A percentile compares a stretch with the other conserved stretches of the same genome.
Conservation (phyloP, 2,888 invertebrate species). For the Chelonus formosanus region DNA sequence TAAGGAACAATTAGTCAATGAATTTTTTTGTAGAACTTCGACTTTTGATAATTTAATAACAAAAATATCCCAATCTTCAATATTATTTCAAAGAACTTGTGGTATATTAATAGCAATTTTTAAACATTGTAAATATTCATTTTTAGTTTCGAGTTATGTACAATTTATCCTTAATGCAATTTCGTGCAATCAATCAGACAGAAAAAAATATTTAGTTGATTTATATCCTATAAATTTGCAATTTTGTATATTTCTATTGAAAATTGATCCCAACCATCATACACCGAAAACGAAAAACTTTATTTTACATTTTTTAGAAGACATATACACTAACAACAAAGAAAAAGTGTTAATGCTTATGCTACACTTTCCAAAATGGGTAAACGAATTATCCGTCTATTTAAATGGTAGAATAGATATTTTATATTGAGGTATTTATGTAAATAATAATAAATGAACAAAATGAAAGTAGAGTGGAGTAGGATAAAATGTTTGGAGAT, state of each 20-base stretch:
- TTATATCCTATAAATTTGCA: slow-evolving; percentile 54
- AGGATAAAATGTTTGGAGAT: no score
- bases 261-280: slow-evolving; percentile 49
- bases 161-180: slow-evolving; percentile 27
- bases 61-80: no score
- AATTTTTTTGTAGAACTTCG: no score
- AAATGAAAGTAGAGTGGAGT: no score
- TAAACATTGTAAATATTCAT: slow-evolving; percentile 38
- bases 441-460: no score
- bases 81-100: no score
- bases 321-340: slow-evolving; percentile 43
- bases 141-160: background rate
- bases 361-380: slow-evolving; percentile 55
- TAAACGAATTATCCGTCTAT: slow-evolving; percentile 29
- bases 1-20: no score
- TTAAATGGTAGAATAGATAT: no score
- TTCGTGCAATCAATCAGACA: slow-evolving; percentile 48
- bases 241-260: slow-evolving; percentile 48
- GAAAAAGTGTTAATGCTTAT: slow-evolving; percentile 47
- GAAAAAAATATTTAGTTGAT: slow-evolving; percentile 46
- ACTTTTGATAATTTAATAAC: no score
- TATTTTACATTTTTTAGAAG: slow-evolving; percentile 42
- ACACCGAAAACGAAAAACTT: slow-evolving; percentile 44
- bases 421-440: no score
- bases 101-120: no score